Base-by-base conservation (phyloP, 2,113 vertebrate species). In the Tenrec ecaudatus region DNA sequence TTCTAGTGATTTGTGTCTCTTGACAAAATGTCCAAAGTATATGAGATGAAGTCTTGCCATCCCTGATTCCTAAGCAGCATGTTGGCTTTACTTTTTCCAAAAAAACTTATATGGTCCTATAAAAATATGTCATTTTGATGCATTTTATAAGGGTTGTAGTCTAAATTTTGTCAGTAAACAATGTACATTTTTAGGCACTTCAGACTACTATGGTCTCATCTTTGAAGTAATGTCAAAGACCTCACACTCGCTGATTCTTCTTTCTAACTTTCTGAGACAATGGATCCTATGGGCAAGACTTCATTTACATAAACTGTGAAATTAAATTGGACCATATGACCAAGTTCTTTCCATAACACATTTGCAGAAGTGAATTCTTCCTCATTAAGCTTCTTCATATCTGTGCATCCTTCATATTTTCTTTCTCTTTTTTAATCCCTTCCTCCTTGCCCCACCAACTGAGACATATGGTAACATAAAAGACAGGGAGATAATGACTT, bases 201-300 rank as follows among this genome's bases (percentile, higher is more conserved):
- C 17, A n/a, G 3, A 11, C 23, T 58, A 29, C 7, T 71, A 23
- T 77, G 38, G 68, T 16, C 17, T 86, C 15, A n/a, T 83, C 36
- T 85, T 91, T 78, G 85, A 86, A 91, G 82, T 47, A 77, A 71
- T 27, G 5, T 3, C 7, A 40, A 20, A 53, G 33, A 33, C 58
- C 0, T 23, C 31, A 1, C 2, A 79, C 75, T 76, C 4, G 3
- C 15, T 29, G 25, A 91, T 62, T 88, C 38, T 64, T 90, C 92
- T 19, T 62, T 82, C 22, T 62, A 86, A 62, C n/a, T 88, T 90
- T 92, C 69, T 82, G 60, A 81, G 38, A 58, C 36, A 64, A 8
- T 66, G 60, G 64, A 11, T 82, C 47, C 10, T 23, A 2, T 36
- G 66, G 58, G 10, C 9, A 84, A 84, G 29, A 57, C 19, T 66